Evolutionary conservation across 2,888 invertebrate species (phyloP), one percentile per base, ranked within the genome.

Genomic region (Apantesis nais): DNA sequence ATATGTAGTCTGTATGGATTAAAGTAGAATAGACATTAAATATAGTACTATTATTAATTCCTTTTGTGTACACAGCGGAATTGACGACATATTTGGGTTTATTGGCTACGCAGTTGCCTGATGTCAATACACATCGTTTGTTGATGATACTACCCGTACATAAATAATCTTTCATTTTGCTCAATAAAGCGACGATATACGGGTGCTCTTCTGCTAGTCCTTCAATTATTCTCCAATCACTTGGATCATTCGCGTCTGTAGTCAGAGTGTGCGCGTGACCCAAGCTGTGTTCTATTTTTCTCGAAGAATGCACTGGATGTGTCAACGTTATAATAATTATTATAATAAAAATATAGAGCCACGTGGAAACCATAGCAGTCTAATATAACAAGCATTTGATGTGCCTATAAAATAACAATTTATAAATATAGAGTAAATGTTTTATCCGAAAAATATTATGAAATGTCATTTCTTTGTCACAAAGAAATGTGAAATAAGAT

Each of bases 91-190:
- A 89, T 63, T 71, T 70, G 7, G 90, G 90, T 16, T 81, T 64
- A 12, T 78, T 71, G 16, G 72, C 74, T 12, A 90, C 74, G 74
- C 93, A 93, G 67, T 71, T 85, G 41, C 91, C 92, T 16, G 92
- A 87, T n/a, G 92, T 92, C n/a, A 93, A 68, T 22, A 92, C 81
- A 9, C 88, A 84, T 19, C 72, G 79, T 71, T 86, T 82, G 74
- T 83, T 81, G 66, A 93, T 87, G 52, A 90, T 83, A 34, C 85
- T 85, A 1, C 93, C 93, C 2, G 92, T 86, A 75, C 93, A 93
- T 62, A 85, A 77, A 73, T 88, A 91, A 39, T 85, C 76, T 70
- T 81, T 86, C 34, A 72, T 75, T 29, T 69, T 31, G 67, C 87
- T 86, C 65, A 93, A 76, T 64, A 93, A 75, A 4, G 88, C 92